Evolutionary conservation across 2,113 vertebrate genomes (phyloP).

Genomic region (Zosterops borbonicus): DNA sequence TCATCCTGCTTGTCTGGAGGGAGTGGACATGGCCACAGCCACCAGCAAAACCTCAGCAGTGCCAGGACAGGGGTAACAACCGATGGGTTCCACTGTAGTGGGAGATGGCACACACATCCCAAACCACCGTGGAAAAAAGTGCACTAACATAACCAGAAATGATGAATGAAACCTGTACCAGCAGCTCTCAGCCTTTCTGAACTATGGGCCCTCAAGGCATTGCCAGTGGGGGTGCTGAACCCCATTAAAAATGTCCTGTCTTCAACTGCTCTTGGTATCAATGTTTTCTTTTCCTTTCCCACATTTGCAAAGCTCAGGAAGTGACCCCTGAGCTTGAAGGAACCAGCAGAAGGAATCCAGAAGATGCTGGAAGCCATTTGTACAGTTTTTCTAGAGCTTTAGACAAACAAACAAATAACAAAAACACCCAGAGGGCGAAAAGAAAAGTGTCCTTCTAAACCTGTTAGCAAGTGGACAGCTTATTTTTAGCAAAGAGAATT

Average conservation of each 20-base stretch:
- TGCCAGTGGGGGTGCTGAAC: fast-evolving
- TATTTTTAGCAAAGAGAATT: background rate
- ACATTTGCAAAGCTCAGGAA: background rate
- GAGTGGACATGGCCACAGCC: background rate
- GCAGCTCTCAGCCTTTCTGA: background rate
- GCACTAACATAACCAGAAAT: constrained; percentile 41
- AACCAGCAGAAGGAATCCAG: background rate
- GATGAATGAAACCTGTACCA: background rate
- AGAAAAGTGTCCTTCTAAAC: constrained; percentile 9
- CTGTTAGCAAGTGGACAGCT: constrained; percentile 45
- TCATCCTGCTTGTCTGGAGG: background rate
- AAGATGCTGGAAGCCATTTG: background rate
- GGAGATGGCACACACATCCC: background rate
- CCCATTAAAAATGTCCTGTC: background rate
- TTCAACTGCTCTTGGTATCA: background rate
- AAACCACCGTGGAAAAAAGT: constrained; percentile 21
- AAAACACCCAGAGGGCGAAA: background rate
- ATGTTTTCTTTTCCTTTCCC: background rate
- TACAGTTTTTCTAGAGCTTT: background rate
- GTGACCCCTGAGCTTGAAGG: background rate
- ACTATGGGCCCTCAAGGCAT: background rate
- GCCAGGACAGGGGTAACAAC: background rate
- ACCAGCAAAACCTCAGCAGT: background rate
- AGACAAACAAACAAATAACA: background rate
- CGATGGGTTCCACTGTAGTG: constrained; percentile 3